phyloP scores from a whole-genome alignment of 2,797 vertebrate species.

The Gymnothorax reevesii region DNA sequence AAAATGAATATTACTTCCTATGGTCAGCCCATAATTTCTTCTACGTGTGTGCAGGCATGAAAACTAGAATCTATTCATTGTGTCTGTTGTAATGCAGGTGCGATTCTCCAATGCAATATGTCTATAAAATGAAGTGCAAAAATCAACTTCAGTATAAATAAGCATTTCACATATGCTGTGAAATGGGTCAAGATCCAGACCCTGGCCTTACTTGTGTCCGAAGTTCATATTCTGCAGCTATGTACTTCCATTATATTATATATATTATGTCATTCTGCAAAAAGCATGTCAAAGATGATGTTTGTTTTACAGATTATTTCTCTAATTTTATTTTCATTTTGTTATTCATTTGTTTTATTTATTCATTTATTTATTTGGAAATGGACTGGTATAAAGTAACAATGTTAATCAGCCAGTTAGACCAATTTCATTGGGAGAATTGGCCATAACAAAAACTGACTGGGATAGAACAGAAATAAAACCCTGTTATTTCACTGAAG shows the following conservation, averaged over 20 bases:
- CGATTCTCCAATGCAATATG: neutral
- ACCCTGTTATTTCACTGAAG: neutral
- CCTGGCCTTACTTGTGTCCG: neutral
- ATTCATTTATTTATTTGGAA: neutral
- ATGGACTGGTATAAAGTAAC: neutral
- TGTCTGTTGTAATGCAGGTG: neutral
- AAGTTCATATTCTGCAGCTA: neutral
- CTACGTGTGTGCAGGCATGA: neutral
- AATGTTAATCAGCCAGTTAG: neutral
- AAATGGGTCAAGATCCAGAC: neutral
- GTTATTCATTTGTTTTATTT: neutral
- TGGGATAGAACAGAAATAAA: neutral
- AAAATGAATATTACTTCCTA: neutral
- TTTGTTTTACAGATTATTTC: neutral
- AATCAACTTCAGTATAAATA: neutral
- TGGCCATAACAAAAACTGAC: neutral
- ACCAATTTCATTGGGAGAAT: neutral
- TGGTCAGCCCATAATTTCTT: neutral
- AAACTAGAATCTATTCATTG: neutral
- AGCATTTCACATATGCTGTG: neutral
- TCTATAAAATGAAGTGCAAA: neutral
- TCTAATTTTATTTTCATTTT: neutral
- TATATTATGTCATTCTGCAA: constrained; percentile 1
- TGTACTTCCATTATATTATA: neutral
- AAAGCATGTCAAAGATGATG: neutral